These are phyloP conservation scores for Magallana nippona DNA, from an alignment of 2,888 invertebrate species.

Conservation along the genomic window DNA sequence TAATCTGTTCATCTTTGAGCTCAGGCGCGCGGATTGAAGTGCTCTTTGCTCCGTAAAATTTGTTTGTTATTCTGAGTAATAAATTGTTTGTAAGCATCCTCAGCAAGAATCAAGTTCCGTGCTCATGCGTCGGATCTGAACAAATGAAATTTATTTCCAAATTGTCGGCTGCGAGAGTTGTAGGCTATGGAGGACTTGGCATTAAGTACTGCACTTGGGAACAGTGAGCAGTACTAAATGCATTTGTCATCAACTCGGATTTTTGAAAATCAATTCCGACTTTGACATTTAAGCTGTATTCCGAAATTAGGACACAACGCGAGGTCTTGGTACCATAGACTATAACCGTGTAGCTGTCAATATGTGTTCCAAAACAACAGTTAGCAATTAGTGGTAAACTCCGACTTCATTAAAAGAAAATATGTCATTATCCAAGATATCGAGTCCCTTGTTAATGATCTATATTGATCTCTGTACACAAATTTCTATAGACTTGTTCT, in stretches of 20 bases:
- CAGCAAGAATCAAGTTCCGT: neutral
- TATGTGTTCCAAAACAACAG: too few species aligned
- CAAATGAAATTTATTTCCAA: neutral
- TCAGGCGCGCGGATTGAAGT: neutral
- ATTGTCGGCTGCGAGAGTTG: neutral
- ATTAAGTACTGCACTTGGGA: neutral
- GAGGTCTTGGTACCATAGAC: neutral
- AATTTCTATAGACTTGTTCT: neutral
- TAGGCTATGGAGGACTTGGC: neutral
- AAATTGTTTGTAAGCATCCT: constrained; percentile 16
- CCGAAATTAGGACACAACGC: neutral
- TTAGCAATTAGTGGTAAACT: too few species aligned
- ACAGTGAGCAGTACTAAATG: neutral
- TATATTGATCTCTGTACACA: too few species aligned
- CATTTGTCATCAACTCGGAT: constrained; percentile 2
- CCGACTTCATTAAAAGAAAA: too few species aligned
- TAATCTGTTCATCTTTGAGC: constrained; percentile 18
- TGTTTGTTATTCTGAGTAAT: constrained; percentile 27
- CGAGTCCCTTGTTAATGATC: too few species aligned
- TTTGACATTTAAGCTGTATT: neutral
- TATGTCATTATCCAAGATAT: too few species aligned
- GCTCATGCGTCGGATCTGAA: neutral
- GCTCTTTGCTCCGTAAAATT: constrained; percentile 1
- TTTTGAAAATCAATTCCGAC: neutral
- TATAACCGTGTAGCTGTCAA: too few species aligned